Conservation (phyloP, 2,797 vertebrate species). For the Micropoecilia bifurca region DNA sequence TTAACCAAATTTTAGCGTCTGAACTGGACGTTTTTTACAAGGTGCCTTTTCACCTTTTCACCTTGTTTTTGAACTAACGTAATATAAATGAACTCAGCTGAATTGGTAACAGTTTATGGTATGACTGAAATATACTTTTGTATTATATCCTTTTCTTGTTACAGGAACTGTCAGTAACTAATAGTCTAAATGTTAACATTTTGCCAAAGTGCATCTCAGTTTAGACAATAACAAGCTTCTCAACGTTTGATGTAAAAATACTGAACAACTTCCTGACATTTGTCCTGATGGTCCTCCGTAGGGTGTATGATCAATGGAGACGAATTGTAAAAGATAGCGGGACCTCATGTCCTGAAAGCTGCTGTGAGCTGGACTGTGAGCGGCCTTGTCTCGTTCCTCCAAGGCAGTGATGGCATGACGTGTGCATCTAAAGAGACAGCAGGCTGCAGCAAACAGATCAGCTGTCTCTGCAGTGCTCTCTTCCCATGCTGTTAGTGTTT, state of each 20-base stretch:
- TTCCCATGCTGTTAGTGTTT: slow-evolving; percentile 30
- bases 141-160: background rate
- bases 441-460: slow-evolving; percentile 56
- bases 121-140: background rate
- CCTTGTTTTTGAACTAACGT: background rate
- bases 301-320: slow-evolving; percentile 50
- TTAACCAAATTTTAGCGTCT: background rate
- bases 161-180: background rate
- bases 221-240: slow-evolving; percentile 10
- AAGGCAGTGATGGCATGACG: slow-evolving; percentile 54
- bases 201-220: background rate
- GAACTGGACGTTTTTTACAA: background rate
- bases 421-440: slow-evolving; percentile 68
- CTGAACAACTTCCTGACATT: slow-evolving; percentile 10
- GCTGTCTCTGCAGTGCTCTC: slow-evolving; percentile 38
- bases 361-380: slow-evolving; percentile 56
- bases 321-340: slow-evolving; percentile 60
- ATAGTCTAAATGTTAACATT: background rate
- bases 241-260: slow-evolving; percentile 18
- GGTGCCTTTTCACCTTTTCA: background rate
- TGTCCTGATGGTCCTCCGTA: slow-evolving; percentile 40
- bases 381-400: slow-evolving; percentile 61
- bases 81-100: background rate
- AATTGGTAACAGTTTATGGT: background rate
- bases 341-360: slow-evolving; percentile 58